Percentiles rank a stretch among this genome's conserved stretches.
Conservation (phyloP, 30 jellyfish, hydroid and myxozoan genomes). For the Turritopsis dohrnii region DNA sequence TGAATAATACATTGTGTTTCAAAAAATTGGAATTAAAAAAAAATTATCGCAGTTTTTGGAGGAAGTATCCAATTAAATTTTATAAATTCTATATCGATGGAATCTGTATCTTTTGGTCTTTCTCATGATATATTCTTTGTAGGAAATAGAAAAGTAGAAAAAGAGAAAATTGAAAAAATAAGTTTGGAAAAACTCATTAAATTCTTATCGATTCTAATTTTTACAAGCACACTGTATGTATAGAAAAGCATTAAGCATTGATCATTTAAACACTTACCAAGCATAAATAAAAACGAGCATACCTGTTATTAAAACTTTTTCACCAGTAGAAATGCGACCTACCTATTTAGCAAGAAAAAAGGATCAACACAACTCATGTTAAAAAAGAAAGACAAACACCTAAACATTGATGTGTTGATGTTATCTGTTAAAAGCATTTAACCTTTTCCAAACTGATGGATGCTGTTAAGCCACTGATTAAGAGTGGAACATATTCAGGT, state of each 20-base stretch:
- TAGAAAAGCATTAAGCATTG: no score
- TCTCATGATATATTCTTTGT: no score
- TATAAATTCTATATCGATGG: no score
- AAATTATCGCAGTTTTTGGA: no score
- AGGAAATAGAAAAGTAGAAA: no score
- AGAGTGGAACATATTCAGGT: constrained; percentile 56
- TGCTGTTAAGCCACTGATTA: constrained; percentile 82
- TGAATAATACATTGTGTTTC: no score
- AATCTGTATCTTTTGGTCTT: no score
- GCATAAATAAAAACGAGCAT: neutral
- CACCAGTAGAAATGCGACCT: constrained; percentile 33
- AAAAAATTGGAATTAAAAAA: no score
- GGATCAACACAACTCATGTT: neutral
- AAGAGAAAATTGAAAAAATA: no score
- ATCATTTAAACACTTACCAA: neutral
- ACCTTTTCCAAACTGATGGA: constrained; percentile 61
- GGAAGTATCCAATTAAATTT: no score
- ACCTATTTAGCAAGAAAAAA: neutral
- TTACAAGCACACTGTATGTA: neutral
- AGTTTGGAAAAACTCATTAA: no score
- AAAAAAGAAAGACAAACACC: neutral
- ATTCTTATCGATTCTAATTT: no score
- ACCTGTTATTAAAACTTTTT: constrained; percentile 61
- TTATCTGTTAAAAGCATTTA: neutral
- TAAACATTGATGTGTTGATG: neutral